Percentiles rank a stretch among this genome's conserved stretches.
phyloP scores from a whole-genome alignment of 1,140 invertebrate species.

The Zaprionus camerounensis region DNA sequence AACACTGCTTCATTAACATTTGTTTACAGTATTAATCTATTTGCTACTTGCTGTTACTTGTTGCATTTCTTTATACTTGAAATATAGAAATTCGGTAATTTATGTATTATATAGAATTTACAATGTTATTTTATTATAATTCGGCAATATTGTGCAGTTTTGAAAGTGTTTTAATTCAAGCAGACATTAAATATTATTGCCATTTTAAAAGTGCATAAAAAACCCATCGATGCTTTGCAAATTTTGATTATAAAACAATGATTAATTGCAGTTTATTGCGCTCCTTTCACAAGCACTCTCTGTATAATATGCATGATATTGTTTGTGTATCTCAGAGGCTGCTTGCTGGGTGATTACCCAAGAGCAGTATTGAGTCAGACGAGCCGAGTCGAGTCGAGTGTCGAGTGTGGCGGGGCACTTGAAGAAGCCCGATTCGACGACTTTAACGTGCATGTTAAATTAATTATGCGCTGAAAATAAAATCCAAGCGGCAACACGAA shows the following conservation, averaged over 20 bases:
- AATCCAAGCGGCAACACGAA: slow-evolving; percentile 60
- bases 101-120: too few species aligned
- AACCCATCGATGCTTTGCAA: background rate
- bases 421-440: slow-evolving; percentile 60
- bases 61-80: background rate
- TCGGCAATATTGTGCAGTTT: too few species aligned
- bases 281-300: background rate
- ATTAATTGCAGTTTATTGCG: slow-evolving; percentile 9
- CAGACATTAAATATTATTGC: background rate
- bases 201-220: background rate
- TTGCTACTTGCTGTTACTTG: background rate
- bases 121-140: too few species aligned
- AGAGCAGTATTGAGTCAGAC: slow-evolving; percentile 2
- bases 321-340: background rate
- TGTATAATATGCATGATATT: background rate
- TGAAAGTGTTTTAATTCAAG: too few species aligned
- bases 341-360: slow-evolving; percentile 20
- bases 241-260: slow-evolving; percentile 3
- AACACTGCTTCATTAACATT: too few species aligned
- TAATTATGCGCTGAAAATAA: slow-evolving; percentile 75
- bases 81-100: too few species aligned
- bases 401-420: slow-evolving; percentile 59
- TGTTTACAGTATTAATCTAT: background rate
- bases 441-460: slow-evolving; percentile 74
- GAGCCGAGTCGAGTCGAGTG: background rate